These are phyloP conservation scores for Eremophila alpestris DNA, from an alignment of 2,797 vertebrate species.

Conservation along the genomic window DNA sequence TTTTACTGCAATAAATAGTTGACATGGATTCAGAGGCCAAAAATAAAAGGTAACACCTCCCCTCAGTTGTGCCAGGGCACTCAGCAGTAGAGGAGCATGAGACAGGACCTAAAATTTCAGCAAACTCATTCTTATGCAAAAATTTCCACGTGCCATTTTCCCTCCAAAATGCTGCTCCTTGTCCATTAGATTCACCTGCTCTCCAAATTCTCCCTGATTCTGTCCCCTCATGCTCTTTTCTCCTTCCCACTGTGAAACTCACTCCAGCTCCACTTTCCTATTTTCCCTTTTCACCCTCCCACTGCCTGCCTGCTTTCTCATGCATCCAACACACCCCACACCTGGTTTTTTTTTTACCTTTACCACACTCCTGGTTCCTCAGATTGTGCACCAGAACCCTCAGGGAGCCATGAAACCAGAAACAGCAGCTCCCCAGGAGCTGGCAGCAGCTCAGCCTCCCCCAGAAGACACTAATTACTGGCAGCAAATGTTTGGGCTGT, in stretches of 20 bases:
- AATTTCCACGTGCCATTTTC: neutral
- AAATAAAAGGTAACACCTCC: accelerated
- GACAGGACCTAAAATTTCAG: neutral
- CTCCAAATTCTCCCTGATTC: neutral
- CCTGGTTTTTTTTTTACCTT: neutral
- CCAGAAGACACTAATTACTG: neutral
- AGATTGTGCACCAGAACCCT: neutral
- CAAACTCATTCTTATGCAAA: neutral
- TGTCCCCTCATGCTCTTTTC: neutral
- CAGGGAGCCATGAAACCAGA: neutral
- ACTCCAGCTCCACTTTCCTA: neutral
- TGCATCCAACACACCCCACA: neutral
- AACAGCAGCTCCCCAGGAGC: neutral
- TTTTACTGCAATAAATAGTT: neutral
- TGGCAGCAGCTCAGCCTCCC: neutral
- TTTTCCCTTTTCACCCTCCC: neutral
- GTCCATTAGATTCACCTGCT: neutral
- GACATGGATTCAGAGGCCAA: neutral
- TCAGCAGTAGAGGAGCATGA: neutral
- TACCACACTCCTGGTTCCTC: neutral
- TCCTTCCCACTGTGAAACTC: neutral
- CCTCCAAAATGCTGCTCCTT: neutral
- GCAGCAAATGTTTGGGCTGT: neutral
- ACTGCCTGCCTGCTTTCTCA: neutral
- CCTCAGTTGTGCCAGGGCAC: neutral